These are phyloP conservation scores for Sphaerophoria rueppellii DNA, from an alignment of 2,888 invertebrate genomes.

Conservation along the genomic window DNA sequence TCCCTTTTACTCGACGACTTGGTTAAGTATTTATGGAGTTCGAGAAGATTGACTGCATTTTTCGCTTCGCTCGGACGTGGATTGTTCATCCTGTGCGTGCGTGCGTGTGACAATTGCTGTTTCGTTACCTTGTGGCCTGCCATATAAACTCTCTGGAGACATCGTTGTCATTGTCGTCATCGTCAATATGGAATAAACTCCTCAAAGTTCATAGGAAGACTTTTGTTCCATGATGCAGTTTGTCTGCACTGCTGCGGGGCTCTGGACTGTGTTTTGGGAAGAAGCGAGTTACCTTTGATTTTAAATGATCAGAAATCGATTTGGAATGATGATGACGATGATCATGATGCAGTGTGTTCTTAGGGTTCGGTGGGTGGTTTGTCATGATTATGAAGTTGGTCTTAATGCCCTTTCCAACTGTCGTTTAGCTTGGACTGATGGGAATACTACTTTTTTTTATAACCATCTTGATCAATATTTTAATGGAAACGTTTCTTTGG, in stretches of 20 bases:
- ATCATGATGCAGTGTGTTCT: slow-evolving; percentile 2
- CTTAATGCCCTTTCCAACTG: slow-evolving; percentile 19
- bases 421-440: slow-evolving; percentile 41
- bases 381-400: slow-evolving; percentile 9
- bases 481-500: slow-evolving; percentile 66
- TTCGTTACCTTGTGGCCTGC: slow-evolving; percentile 63
- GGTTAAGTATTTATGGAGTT: slow-evolving; percentile 32
- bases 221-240: neutral
- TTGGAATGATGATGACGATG: slow-evolving; percentile 38
- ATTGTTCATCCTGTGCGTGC: slow-evolving; percentile 46
- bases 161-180: slow-evolving; percentile 47
- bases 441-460: slow-evolving; percentile 52
- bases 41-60: slow-evolving; percentile 42
- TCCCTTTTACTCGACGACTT: slow-evolving; percentile 23
- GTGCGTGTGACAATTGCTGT: slow-evolving; percentile 72
- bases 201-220: slow-evolving; percentile 67
- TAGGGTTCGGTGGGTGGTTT: slow-evolving; percentile 35
- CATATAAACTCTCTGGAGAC: slow-evolving; percentile 66
- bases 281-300: slow-evolving; percentile 43
- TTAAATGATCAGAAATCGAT: slow-evolving; percentile 66
- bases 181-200: slow-evolving; percentile 70
- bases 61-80: slow-evolving; percentile 45
- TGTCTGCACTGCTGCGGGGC: neutral
- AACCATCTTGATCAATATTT: slow-evolving; percentile 58
- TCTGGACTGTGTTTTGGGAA: neutral